These are phyloP conservation scores for Limnephilus rhombicus DNA, from an alignment of 2,888 invertebrate genomes.

Conservation along the genomic window DNA sequence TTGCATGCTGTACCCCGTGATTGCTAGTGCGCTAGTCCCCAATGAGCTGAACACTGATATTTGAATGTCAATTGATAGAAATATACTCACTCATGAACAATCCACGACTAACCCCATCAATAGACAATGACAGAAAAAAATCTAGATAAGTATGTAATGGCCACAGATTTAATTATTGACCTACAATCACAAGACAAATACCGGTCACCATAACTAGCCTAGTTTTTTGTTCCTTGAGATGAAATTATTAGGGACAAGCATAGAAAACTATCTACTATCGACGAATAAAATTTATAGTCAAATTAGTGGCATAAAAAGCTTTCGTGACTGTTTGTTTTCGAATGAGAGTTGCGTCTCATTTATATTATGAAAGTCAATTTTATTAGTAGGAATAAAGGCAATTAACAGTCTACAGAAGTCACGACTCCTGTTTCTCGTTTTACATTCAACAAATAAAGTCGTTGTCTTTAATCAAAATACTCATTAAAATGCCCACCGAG, in stretches of 20 bases:
- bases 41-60: too few relatives aligned
- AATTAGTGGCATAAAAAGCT: not conserved
- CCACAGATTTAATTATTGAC: not conserved
- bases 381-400: conserved; percentile 47
- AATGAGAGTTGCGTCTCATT: conserved; percentile 24
- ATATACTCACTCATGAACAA: not conserved
- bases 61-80: too few relatives aligned
- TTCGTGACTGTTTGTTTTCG: not conserved
- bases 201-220: not conserved
- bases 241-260: not conserved
- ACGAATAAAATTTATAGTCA: not conserved
- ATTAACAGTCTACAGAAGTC: conserved; percentile 50
- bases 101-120: not conserved
- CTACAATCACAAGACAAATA: not conserved
- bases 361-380: conserved; percentile 37
- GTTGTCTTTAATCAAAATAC: conserved; percentile 51
- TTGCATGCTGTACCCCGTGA: too few relatives aligned
- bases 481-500: conserved; percentile 38
- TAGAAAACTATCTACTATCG: not conserved
- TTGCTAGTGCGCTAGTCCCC: too few relatives aligned
- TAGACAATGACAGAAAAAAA: not conserved
- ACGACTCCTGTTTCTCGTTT: conserved; percentile 46
- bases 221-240: not conserved
- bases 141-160: not conserved
- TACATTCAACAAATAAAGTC: conserved; percentile 35